Evolutionary conservation across 2,113 vertebrate genomes (phyloP).

Genomic region (Bambusicola thoracicus): DNA sequence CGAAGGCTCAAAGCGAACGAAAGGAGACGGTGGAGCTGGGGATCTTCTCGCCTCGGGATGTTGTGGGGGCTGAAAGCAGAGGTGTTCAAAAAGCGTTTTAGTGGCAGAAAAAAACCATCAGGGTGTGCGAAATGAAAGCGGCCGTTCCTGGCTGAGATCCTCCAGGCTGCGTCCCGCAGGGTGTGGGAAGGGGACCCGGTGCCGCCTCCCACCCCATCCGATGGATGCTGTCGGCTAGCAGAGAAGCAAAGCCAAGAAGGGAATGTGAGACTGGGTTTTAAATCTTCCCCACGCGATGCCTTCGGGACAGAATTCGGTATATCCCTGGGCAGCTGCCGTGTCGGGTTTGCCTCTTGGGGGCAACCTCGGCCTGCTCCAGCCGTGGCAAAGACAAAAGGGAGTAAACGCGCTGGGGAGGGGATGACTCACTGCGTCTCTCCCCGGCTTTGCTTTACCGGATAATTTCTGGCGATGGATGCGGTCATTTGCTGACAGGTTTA

Average conservation of each 20-base stretch:
- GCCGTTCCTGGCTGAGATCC: background rate
- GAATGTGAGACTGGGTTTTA: background rate
- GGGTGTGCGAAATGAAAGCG: background rate
- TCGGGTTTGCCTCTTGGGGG: conserved; percentile 58
- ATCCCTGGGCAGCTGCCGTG: background rate
- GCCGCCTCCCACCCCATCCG: background rate
- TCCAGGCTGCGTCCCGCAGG: background rate
- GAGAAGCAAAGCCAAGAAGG: background rate
- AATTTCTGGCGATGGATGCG: conserved; percentile 17
- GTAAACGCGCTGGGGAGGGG: background rate
- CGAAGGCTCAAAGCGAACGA: conserved; percentile 9
- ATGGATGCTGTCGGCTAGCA: background rate
- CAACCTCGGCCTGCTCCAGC: conserved; percentile 24
- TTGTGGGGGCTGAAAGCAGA: background rate
- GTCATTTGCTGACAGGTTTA: conserved; percentile 34
- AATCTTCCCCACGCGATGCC: background rate
- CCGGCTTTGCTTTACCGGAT: background rate
- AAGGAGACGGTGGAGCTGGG: background rate
- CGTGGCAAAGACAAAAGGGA: background rate
- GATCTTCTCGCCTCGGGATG: conserved; percentile 29
- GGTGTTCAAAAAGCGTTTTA: background rate
- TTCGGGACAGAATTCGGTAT: background rate
- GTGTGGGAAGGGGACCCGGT: background rate
- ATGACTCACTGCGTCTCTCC: background rate
- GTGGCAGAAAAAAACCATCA: background rate